phyloP scores from a whole-genome alignment of 2,113 vertebrate species.

The Sciurus niger region DNA sequence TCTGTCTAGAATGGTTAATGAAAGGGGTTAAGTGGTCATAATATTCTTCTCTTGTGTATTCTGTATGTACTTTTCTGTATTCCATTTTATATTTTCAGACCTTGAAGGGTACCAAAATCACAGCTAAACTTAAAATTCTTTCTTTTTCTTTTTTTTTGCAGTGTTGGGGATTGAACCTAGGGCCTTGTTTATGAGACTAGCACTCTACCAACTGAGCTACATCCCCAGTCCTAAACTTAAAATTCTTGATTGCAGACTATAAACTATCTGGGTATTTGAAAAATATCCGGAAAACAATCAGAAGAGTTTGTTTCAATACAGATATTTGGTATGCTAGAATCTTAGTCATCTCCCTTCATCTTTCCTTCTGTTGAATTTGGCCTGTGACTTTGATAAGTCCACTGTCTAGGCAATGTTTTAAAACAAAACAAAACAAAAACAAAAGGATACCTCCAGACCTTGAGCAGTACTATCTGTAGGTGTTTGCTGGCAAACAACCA shows the following conservation, averaged over 20 bases:
- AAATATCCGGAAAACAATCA: background rate
- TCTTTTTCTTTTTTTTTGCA: no score
- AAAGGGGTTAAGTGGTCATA: background rate
- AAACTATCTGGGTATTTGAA: background rate
- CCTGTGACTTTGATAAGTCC: constrained; percentile 20
- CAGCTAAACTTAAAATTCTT: constrained; percentile 18
- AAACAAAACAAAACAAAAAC: constrained; percentile 52
- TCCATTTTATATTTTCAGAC: background rate
- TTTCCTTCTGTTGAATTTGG: constrained; percentile 43
- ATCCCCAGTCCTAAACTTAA: background rate
- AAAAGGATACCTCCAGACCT: constrained; percentile 37
- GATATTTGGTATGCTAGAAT: background rate
- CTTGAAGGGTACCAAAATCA: constrained; percentile 17
- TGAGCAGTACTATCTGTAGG: background rate
- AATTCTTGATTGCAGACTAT: constrained; percentile 1
- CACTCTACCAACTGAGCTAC: no score
- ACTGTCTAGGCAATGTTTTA: constrained; percentile 42
- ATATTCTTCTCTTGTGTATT: background rate
- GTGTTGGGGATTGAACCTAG: no score
- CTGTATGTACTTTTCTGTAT: background rate
- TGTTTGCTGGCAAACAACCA: constrained; percentile 37
- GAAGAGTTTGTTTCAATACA: background rate
- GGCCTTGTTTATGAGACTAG: no score
- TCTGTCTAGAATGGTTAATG: background rate
- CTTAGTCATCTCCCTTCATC: background rate